Base-by-base conservation (phyloP, 2,888 invertebrate genomes). In the Drosophila kanekoi region DNA sequence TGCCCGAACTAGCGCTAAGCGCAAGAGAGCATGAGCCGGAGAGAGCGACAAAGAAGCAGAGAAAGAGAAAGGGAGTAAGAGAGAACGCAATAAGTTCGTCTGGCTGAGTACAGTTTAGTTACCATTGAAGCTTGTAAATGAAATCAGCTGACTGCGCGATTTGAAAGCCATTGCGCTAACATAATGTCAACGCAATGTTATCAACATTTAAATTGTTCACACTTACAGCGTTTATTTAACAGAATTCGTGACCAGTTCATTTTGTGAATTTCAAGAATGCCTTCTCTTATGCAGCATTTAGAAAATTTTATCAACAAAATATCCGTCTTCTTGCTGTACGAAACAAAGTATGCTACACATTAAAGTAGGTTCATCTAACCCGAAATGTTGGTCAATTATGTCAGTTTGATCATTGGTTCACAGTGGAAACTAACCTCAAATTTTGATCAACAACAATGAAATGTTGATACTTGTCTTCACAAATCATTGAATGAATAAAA, bases 81-180 rank as follows among this genome's bases (percentile, higher is more conserved):
- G 52, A 20, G 41, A 43, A 8, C 18, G 20, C 18, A 37, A 33
- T 33, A 20, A 48, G 23, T 56, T 16, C 10, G 28, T 11, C 14
- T 45, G 40, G 14, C n/a, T 16, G 23, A 16, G 20, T 35, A 51
- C 68, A 60, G 72, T 72, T 76, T n/a, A 11, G 13, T 11, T 45
- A 32, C 37, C 56, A 63, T 49, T 58, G 35, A 40, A 51, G 23
- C n/a, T 37, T 35, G 32, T 28, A 53, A 23, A 56, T 33, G 41
- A 71, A 73, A 66, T 14, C 67, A 65, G 67, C 68, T 61, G 72
- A 49, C 32, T 20, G n/a, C 37, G 13, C 18, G 14, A 5, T 52
- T 54, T 40, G 23, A 35, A 11, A 37, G 11, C 16, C 52, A 48
- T 11, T 41, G 28, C 16, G 10, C 13, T 54, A 54, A 59, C 45